Base-by-base conservation (phyloP, 2,888 invertebrate species). In the Antitype chi region DNA sequence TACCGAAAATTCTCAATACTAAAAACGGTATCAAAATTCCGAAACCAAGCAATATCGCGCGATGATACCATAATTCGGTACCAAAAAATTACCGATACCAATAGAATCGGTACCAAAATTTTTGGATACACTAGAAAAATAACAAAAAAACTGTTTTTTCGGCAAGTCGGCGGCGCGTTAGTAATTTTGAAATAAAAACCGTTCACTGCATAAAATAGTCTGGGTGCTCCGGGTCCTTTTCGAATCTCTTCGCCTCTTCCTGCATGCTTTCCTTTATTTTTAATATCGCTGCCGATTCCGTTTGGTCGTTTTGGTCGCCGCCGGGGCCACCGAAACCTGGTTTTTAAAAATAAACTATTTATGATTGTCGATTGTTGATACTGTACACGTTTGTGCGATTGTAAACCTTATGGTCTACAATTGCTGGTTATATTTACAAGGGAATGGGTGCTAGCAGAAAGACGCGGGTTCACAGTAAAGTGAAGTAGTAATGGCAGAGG, bases 221-320 rank as follows among this genome's bases (percentile, higher is more conserved):
- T 94, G 99, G 99, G 96, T 99, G 99, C 96, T 99, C 99, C 91
- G 99, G 98, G 97, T 99, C 99, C 97, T 99, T 99, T 97, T 99
- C 99, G 97, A 99, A 99, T 97, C 99, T 98, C 97, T 99, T 99
- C 96, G 99, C 99, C 97, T 99, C 99, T 97, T 99, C 99, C 97
- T 99, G 99, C 99, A 99, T 99, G 97, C 99, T 99, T 97, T 99
- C 99, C 97, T 99, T 99, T 97, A 99, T 99, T 98, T 99, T 99
- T 97, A 99, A 98, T 97, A 99, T 99, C 97, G 99, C 99, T 95
- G 99, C 99, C 94, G 99, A 99, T 97, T 99, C 99, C 95, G 98
- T 99, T 97, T 99, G 99, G 97, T 99, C 98, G 97, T 97, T 97
- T 89, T 96, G 97, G 87, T 97, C 97, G 81, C 96, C 97, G 86